A percentile compares a stretch with the other conserved stretches of the same genome.
These are phyloP conservation scores for Drosophila lini DNA, from an alignment of 1,140 invertebrate genomes.

Conservation along the genomic window DNA sequence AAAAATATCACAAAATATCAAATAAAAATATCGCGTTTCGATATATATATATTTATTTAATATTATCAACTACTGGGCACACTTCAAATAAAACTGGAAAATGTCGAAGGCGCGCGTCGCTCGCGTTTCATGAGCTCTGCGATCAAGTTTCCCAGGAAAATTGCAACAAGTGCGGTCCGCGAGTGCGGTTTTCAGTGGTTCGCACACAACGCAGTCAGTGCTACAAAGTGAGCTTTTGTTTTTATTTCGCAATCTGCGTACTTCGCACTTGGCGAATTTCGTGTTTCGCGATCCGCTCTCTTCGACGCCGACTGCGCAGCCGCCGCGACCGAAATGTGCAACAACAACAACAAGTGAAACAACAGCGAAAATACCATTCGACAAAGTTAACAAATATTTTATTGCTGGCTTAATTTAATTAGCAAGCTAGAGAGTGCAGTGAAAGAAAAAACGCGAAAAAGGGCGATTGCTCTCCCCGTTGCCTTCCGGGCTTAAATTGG, in stretches of 20 bases:
- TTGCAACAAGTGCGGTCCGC: conserved; percentile 22
- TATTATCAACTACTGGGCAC: too few relatives aligned
- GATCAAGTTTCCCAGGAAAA: conserved; percentile 2
- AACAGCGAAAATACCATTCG: conserved; percentile 23
- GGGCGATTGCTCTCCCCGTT: background rate
- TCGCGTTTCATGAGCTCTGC: conserved; percentile 15
- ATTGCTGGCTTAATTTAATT: conserved; percentile 68
- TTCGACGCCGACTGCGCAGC: conserved; percentile 52
- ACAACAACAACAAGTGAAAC: conserved; percentile 49
- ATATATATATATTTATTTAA: too few relatives aligned
- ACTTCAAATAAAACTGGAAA: background rate
- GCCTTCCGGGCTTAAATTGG: conserved; percentile 25
- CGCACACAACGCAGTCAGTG: background rate
- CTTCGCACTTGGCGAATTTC: conserved; percentile 20
- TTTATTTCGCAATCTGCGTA: conserved; percentile 16
- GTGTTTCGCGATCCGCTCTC: conserved; percentile 22
- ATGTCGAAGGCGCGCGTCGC: conserved; percentile 18
- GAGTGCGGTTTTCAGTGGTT: conserved; percentile 3
- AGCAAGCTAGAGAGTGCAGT: conserved; percentile 48
- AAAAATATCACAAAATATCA: too few relatives aligned
- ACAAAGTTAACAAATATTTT: conserved; percentile 61
- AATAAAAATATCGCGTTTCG: too few relatives aligned
- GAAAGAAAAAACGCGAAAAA: background rate
- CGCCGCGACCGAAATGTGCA: conserved; percentile 66
- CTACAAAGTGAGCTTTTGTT: conserved; percentile 9